Evolutionary conservation across 2,888 invertebrate genomes (phyloP).

Genomic region (Metacarcinus magister): DNA sequence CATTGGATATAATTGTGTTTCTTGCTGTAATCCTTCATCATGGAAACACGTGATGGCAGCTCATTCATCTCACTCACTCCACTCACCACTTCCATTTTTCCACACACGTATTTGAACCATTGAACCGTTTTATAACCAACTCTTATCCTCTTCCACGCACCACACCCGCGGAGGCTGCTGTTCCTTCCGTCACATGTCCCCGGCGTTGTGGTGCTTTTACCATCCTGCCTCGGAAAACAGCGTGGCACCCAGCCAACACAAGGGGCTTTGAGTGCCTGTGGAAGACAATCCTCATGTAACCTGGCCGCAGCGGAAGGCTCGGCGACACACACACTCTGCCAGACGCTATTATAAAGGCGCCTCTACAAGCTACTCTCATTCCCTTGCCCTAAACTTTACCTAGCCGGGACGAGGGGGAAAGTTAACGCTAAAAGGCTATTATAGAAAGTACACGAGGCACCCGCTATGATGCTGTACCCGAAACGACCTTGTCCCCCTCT

Average conservation of each 20-base stretch:
- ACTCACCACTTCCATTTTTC: not conserved
- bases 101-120: not conserved
- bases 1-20: not conserved
- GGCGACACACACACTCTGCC: conserved; percentile 1
- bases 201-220: not conserved
- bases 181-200: not conserved
- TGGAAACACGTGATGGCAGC: not conserved
- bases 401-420: not conserved
- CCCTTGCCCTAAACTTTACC: not conserved
- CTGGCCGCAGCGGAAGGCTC: not conserved
- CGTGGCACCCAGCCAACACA: conserved; percentile 8
- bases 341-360: not conserved
- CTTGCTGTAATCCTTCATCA: not conserved
- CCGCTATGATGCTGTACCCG: not conserved
- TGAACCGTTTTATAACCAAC: too few relatives aligned
- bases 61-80: not conserved
- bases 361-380: not conserved
- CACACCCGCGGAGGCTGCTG: not conserved
- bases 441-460: not conserved
- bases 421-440: not conserved
- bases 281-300: not conserved
- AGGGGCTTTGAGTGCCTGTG: not conserved
- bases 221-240: not conserved
- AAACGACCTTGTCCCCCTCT: not conserved
- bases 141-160: not conserved